Percentiles rank a stretch among this genome's conserved stretches.
These are phyloP conservation scores for Oscheius sp. DNA, from an alignment of 2,888 invertebrate genomes.

Conservation along the genomic window DNA sequence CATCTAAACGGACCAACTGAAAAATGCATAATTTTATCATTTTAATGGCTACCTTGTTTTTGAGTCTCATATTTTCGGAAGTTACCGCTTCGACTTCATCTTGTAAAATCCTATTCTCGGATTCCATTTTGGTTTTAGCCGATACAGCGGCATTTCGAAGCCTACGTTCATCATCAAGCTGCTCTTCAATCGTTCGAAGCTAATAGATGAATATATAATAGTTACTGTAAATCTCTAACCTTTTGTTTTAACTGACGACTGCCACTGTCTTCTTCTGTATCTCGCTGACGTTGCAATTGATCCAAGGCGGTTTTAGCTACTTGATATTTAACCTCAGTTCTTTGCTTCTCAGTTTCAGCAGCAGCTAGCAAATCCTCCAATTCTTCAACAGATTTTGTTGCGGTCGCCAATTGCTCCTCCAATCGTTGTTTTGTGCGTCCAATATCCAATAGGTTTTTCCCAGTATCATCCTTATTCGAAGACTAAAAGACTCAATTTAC, in stretches of 20 bases:
- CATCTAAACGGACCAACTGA: not conserved
- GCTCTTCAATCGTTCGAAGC: slow-evolving; percentile 83
- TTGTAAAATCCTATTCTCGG: slow-evolving; percentile 15
- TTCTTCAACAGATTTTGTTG: slow-evolving; percentile 79
- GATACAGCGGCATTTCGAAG: slow-evolving; percentile 74
- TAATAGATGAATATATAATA: not conserved
- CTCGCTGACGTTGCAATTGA: slow-evolving; percentile 87
- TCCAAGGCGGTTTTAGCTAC: slow-evolving; percentile 91
- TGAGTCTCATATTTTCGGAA: not conserved
- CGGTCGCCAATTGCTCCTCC: slow-evolving; percentile 77
- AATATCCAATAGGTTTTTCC: too few relatives aligned
- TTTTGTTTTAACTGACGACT: slow-evolving; percentile 88
- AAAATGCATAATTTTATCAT: not conserved
- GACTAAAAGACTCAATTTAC: slow-evolving; percentile 76
- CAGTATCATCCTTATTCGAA: slow-evolving; percentile 97
- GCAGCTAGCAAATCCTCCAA: slow-evolving; percentile 87
- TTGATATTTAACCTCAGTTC: slow-evolving; percentile 78
- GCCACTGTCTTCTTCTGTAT: slow-evolving; percentile 95
- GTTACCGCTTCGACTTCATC: not conserved
- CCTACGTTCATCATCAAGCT: slow-evolving; percentile 85
- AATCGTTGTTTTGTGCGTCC: slow-evolving; percentile 94
- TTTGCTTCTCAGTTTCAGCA: slow-evolving; percentile 92
- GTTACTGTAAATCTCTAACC: slow-evolving; percentile 50
- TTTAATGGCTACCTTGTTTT: slow-evolving; percentile 4
- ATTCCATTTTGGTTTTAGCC: slow-evolving; percentile 80